These are phyloP conservation scores for Synanthedon vespiformis DNA, from an alignment of 2,888 invertebrate species.

Conservation along the genomic window DNA sequence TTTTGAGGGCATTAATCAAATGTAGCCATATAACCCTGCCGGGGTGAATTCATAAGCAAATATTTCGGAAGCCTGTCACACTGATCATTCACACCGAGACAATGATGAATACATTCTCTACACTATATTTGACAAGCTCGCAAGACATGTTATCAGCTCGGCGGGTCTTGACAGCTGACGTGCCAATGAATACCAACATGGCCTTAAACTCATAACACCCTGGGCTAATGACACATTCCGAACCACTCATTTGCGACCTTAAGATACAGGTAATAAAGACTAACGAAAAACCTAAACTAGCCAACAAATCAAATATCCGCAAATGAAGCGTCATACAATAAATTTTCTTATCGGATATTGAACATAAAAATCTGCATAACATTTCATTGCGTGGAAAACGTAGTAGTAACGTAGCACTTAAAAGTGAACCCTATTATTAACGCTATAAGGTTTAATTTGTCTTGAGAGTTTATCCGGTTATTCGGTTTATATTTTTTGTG, in stretches of 20 bases:
- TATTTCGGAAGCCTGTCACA: constrained; percentile 26
- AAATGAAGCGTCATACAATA: constrained; percentile 22
- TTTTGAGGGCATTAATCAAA: constrained; percentile 3
- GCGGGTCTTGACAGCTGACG: constrained; percentile 1
- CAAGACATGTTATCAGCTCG: neutral
- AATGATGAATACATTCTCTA: constrained; percentile 25
- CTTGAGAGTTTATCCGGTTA: neutral
- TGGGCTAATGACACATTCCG: no score
- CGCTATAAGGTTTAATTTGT: neutral
- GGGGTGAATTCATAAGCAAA: constrained; percentile 21
- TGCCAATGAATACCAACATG: neutral
- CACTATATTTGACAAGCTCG: neutral
- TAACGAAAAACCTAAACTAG: neutral
- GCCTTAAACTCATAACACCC: no score
- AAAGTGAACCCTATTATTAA: no score
- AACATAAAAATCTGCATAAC: constrained; percentile 44
- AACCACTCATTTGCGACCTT: neutral
- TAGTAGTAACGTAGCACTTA: no score
- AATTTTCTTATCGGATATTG: constrained; percentile 40
- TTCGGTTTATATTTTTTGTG: constrained; percentile 5
- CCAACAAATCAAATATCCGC: neutral
- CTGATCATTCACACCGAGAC: constrained; percentile 43
- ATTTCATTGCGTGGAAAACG: neutral
- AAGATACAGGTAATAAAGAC: neutral
- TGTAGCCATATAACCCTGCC: constrained; percentile 2